A percentile compares a stretch with the other conserved stretches of the same genome.
These are phyloP conservation scores for Baryphthengus martii DNA, from an alignment of 2,113 vertebrate genomes.

Conservation along the genomic window DNA sequence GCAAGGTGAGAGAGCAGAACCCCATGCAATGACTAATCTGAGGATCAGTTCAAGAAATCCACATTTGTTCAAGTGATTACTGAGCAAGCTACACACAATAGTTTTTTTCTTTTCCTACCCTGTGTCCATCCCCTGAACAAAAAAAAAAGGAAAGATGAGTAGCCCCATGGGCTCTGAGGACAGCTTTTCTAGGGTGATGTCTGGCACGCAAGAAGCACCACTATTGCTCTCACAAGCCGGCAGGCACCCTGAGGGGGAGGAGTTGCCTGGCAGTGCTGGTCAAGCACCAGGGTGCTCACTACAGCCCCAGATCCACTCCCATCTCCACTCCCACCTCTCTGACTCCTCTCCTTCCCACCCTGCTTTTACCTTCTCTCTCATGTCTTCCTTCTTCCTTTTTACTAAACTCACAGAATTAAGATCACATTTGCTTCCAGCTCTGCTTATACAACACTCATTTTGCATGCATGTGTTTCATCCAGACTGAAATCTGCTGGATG, in stretches of 20 bases:
- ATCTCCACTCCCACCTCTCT: not conserved
- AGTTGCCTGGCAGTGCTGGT: not conserved
- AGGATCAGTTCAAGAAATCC: not conserved
- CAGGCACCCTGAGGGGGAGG: not conserved
- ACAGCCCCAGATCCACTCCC: not conserved
- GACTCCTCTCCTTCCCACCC: not conserved
- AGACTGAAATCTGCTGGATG: not conserved
- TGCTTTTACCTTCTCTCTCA: not conserved
- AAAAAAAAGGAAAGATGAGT: not conserved
- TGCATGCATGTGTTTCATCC: not conserved
- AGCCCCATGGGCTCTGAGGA: not conserved
- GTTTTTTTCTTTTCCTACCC: not conserved
- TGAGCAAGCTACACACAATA: not conserved
- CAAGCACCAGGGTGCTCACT: not conserved
- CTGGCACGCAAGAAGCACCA: not conserved
- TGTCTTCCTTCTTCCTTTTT: not conserved
- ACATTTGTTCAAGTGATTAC: constrained; percentile 3
- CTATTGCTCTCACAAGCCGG: accelerated
- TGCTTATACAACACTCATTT: not conserved
- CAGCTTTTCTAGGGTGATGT: not conserved
- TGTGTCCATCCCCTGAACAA: not conserved
- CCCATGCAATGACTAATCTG: not conserved
- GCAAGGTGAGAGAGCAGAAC: not conserved
- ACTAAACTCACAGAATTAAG: not conserved
- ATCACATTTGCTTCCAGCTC: not conserved